Evolutionary conservation across 2,113 vertebrate genomes (phyloP), one percentile per base, ranked within the genome.

Genomic region (Glaucomys volans): DNA sequence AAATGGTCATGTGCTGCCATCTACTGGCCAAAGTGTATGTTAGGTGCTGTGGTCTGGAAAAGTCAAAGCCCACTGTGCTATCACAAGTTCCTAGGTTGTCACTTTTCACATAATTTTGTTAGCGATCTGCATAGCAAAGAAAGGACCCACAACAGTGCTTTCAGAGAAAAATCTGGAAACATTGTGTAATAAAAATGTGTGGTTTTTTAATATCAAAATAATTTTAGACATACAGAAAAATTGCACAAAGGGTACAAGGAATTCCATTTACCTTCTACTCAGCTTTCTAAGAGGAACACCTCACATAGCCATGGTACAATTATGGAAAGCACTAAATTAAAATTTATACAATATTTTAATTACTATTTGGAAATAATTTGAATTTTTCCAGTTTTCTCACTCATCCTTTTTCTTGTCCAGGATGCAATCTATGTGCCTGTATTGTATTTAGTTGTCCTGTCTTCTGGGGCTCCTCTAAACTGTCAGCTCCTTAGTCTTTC

Each of bases 1-100:
- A 90, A 42, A 66, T 69, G 93, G 88, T 72, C 57, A 64, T 0
- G 67, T 96, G 93, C 95, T 97, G 81, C 77, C 97, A 96, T 83
- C 97, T 95, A 59, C 94, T 94, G 97, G 81, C 18, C 12, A 76
- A 24, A 12, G 1, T 76, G 18, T 79, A 62, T 80, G 90, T 71
- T 74, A 87, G 54, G 47, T 0, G 28, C n/a, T 47, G 37, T 7
- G 81, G 30, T 52, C 8, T 12, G 32, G 71, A 83, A 86, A 95
- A 96, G 40, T 89, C 44, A 87, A 87, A 69, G 81, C 10, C 4
- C 24, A 42, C 66, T 3, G 32, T 16, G 12, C 57, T 32, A 64
- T 11, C 67, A 8, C 13, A 91, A 75, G 8, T 80, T 12, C 37
- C 16, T 7, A 24, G 35, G n/a, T 50, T 28, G 26, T 24, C 5